A percentile compares a stretch with the other conserved stretches of the same genome.
These are phyloP conservation scores for Epistrophe grossulariae DNA, from an alignment of 2,888 invertebrate species.

Conservation along the genomic window DNA sequence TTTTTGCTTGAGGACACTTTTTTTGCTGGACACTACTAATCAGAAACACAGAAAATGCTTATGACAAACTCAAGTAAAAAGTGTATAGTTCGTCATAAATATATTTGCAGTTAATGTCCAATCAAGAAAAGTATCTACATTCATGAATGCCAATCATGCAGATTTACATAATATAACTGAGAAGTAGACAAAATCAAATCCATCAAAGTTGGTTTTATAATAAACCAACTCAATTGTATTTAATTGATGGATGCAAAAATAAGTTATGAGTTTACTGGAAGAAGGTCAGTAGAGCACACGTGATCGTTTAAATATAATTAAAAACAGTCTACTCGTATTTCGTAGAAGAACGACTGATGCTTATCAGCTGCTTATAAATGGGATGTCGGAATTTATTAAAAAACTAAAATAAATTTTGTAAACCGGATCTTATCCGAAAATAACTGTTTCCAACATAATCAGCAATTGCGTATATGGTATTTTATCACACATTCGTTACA, in stretches of 20 bases:
- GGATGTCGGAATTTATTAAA: not conserved
- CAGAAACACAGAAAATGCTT: not conserved
- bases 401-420: not conserved
- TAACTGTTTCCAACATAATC: not conserved
- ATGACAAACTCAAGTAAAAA: not conserved
- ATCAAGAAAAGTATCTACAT: not conserved
- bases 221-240: constrained; percentile 2
- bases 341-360: not conserved
- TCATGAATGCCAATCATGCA: not conserved
- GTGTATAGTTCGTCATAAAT: not conserved
- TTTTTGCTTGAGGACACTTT: too few relatives aligned
- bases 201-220: not conserved
- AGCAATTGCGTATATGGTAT: not conserved
- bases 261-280: not conserved
- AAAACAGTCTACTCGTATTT: not conserved
- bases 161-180: not conserved
- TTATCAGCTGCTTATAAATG: not conserved
- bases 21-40: not conserved
- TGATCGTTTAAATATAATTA: constrained; percentile 6
- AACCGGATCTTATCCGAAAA: not conserved
- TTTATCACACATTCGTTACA: not conserved
- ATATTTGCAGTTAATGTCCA: not conserved
- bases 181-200: not conserved
- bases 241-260: constrained; percentile 11
- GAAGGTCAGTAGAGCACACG: constrained; percentile 17